phyloP scores from a whole-genome alignment of 2,888 invertebrate species.

The Tyria jacobaeae region DNA sequence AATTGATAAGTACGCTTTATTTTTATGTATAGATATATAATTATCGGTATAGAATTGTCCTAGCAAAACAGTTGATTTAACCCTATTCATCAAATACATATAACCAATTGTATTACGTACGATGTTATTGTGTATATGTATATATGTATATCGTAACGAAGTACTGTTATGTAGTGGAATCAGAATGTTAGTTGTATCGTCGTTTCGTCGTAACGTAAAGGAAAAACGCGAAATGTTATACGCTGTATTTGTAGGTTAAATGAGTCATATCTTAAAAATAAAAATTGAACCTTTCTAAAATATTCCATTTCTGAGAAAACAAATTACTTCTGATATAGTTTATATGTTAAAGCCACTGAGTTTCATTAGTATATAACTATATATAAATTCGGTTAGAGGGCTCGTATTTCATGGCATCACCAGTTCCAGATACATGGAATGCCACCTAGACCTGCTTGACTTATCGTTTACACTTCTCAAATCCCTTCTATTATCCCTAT shows the following conservation, averaged over 20 bases:
- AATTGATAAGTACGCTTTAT: too few relatives aligned
- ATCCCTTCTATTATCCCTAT: too few relatives aligned
- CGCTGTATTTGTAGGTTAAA: neutral
- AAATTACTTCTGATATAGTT: neutral
- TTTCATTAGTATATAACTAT: neutral
- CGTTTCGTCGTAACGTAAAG: conserved; percentile 1
- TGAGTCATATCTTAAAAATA: neutral
- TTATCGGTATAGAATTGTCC: too few relatives aligned
- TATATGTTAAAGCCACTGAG: too few relatives aligned
- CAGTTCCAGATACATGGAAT: too few relatives aligned
- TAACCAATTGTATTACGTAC: neutral
- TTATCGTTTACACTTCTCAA: too few relatives aligned
- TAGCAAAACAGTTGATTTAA: neutral
- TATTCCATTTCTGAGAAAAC: neutral
- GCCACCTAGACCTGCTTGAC: too few relatives aligned
- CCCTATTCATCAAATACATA: neutral
- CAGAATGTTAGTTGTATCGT: neutral
- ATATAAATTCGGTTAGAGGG: too few relatives aligned
- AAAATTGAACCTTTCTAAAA: neutral
- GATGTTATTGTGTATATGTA: conserved; percentile 3
- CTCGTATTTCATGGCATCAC: too few relatives aligned
- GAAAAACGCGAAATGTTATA: neutral
- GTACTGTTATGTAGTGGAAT: neutral
- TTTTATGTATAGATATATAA: too few relatives aligned
- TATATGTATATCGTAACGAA: neutral